Evolutionary conservation across 1,140 invertebrate species (phyloP).

Genomic region (Wiebesia pumilae): DNA sequence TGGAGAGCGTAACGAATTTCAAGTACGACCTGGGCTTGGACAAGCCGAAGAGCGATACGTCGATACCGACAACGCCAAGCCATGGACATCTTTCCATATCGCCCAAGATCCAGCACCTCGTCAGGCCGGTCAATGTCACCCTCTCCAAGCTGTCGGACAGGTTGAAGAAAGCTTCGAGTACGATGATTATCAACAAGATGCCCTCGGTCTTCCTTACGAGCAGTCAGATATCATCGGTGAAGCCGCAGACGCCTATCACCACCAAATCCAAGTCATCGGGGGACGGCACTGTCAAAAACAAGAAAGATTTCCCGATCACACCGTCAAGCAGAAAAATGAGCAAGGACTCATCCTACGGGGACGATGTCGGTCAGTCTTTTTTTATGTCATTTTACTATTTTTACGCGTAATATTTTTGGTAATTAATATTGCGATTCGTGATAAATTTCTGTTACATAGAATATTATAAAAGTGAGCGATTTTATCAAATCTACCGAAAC

Average conservation of each 20-base stretch:
- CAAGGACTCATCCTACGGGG: constrained; percentile 57
- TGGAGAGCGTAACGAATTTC: constrained; percentile 69
- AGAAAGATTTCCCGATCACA: neutral
- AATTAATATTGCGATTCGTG: no score
- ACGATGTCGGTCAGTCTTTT: constrained; percentile 45
- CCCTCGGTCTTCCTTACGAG: constrained; percentile 25
- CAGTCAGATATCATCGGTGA: constrained; percentile 20
- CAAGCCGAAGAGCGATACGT: constrained; percentile 5
- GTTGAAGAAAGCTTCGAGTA: constrained; percentile 27
- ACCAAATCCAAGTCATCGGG: neutral
- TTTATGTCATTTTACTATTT: neutral
- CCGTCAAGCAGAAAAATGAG: constrained; percentile 37
- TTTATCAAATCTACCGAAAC: no score
- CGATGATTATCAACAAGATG: neutral
- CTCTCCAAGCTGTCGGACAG: constrained; percentile 70
- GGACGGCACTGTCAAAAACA: constrained; percentile 2
- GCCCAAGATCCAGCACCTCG: constrained; percentile 71
- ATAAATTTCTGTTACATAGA: no score
- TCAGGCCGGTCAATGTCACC: constrained; percentile 72
- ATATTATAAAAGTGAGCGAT: no score
- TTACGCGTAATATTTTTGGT: neutral
- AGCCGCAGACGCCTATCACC: neutral
- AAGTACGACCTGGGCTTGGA: constrained; percentile 60
- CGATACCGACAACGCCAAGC: constrained; percentile 7
- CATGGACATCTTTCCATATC: constrained; percentile 70